Conservation (phyloP, 2,888 invertebrate species). For the Brachypterus glaber region DNA sequence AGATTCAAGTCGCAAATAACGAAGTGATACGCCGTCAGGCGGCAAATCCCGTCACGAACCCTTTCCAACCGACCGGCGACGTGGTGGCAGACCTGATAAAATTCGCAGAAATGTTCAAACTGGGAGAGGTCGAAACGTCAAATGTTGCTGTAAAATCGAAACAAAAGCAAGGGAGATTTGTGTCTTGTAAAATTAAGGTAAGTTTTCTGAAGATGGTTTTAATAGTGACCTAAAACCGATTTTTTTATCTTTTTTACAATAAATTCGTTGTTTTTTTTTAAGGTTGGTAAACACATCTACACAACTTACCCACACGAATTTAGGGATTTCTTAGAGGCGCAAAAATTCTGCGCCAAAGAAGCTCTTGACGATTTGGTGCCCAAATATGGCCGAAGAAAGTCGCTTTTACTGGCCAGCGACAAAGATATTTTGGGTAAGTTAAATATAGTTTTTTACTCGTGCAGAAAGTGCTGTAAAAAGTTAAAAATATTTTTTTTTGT, state of each 20-base stretch:
- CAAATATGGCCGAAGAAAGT: constrained; percentile 28
- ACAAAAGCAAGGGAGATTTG: constrained; percentile 19
- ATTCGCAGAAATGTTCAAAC: constrained; percentile 28
- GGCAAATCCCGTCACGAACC: background rate
- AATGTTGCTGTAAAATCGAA: constrained; percentile 14
- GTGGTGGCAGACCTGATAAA: constrained; percentile 27
- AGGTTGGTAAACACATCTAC: constrained; percentile 35
- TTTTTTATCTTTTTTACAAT: background rate
- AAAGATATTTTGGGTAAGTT: constrained; percentile 30
- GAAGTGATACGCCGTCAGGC: background rate
- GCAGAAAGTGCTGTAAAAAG: no score
- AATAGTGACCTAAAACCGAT: no score
- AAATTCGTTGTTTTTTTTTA: constrained; percentile 14
- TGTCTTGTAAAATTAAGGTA: constrained; percentile 30
- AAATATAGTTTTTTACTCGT: no score
- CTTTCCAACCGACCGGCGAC: constrained; percentile 27
- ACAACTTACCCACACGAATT: constrained; percentile 43
- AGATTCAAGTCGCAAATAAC: no score
- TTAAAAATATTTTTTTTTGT: no score
- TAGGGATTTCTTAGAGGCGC: constrained; percentile 33
- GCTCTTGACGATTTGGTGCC: constrained; percentile 36
- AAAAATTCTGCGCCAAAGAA: constrained; percentile 36
- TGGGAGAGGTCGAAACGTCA: constrained; percentile 26
- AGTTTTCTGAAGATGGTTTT: no score
- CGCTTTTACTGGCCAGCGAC: constrained; percentile 28